Conservation (phyloP, 2,113 vertebrate species). For the Guaruba guarouba region DNA sequence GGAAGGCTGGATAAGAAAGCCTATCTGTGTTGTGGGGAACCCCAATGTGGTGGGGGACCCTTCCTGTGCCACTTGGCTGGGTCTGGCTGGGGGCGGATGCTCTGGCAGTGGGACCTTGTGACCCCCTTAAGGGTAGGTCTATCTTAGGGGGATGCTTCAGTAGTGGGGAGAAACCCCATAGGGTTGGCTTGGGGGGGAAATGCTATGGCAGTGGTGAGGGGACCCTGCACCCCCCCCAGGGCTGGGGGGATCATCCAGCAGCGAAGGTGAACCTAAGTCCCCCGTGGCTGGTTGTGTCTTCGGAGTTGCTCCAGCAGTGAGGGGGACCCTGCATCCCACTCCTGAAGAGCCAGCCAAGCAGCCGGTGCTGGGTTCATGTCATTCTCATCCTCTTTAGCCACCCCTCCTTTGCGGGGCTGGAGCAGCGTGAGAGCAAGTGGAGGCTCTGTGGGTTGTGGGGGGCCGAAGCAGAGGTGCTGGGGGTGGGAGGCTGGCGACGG, state of each 20-base stretch:
- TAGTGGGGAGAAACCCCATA: rapidly evolving
- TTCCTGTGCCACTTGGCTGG: background rate
- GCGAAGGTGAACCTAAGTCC: background rate
- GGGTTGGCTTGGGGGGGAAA: too few relatives aligned
- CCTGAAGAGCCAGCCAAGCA: background rate
- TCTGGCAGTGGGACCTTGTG: background rate
- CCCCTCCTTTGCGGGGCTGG: rapidly evolving
- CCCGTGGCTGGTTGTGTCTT: background rate
- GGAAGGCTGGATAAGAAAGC: background rate
- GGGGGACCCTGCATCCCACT: background rate
- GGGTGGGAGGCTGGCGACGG: rapidly evolving
- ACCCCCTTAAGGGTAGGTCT: background rate
- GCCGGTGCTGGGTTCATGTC: rapidly evolving
- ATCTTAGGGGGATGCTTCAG: background rate
- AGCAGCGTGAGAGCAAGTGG: rapidly evolving
- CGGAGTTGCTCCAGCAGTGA: background rate
- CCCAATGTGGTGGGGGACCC: rapidly evolving
- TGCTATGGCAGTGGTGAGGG: background rate
- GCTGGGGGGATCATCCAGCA: background rate
- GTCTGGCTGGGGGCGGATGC: background rate
- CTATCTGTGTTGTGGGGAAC: rapidly evolving
- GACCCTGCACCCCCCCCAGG: background rate
- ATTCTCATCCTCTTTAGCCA: background rate
- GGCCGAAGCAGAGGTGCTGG: background rate
- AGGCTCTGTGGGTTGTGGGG: background rate